These are phyloP conservation scores for Sylvia atricapilla DNA, from an alignment of 2,113 vertebrate species.

Conservation along the genomic window DNA sequence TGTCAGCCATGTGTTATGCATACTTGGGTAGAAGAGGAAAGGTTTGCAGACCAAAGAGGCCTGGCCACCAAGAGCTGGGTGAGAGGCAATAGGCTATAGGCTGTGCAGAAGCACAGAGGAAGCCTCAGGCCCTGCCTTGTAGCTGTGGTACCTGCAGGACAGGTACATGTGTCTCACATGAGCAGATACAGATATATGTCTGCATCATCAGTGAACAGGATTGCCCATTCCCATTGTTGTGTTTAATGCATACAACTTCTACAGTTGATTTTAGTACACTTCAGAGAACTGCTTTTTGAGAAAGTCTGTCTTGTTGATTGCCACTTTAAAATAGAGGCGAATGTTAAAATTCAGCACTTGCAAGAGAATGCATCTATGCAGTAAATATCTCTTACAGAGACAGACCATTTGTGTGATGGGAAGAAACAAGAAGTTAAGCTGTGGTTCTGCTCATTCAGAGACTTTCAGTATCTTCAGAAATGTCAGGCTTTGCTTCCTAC, in stretches of 20 bases:
- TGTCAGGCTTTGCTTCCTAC: background rate
- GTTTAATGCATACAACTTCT: background rate
- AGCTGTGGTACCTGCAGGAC: background rate
- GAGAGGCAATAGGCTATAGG: background rate
- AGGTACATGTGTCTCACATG: fast-evolving
- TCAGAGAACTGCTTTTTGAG: background rate
- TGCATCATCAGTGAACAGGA: background rate
- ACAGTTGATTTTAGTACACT: background rate
- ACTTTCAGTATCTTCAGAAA: background rate
- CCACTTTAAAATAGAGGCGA: background rate
- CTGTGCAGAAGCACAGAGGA: background rate
- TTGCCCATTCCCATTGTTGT: background rate
- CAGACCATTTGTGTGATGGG: background rate
- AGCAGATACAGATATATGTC: background rate
- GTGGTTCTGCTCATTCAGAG: background rate
- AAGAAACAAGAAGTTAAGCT: background rate
- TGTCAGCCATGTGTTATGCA: background rate
- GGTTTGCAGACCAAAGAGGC: background rate
- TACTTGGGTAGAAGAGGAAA: background rate
- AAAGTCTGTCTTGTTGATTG: background rate
- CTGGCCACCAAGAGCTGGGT: background rate
- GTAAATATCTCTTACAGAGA: background rate
- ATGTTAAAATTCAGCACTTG: background rate
- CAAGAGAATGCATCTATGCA: background rate
- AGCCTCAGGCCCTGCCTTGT: background rate